phyloP scores from a whole-genome alignment of 2,113 vertebrate species.

The Monopterus albus region DNA sequence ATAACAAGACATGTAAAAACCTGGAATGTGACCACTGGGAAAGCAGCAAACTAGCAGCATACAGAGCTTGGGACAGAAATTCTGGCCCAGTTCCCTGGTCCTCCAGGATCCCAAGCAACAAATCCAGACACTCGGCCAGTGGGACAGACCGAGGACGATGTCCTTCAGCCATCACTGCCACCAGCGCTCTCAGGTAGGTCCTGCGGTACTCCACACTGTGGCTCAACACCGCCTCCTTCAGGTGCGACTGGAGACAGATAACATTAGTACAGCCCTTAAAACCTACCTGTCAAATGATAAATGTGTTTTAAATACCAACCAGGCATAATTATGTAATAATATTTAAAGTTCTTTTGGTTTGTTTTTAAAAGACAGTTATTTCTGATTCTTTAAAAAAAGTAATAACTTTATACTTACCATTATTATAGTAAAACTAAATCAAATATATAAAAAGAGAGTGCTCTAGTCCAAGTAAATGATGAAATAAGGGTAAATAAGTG shows the following conservation, averaged over 20 bases:
- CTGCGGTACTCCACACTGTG: conserved; percentile 78
- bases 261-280: neutral
- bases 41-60: conserved; percentile 83
- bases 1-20: conserved; percentile 14
- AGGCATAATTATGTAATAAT: too few relatives aligned
- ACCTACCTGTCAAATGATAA: neutral
- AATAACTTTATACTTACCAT: neutral
- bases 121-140: conserved; percentile 74
- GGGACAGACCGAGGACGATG: too few relatives aligned
- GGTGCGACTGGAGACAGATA: conserved; percentile 77
- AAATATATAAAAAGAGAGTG: neutral
- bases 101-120: conserved; percentile 82
- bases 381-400: neutral
- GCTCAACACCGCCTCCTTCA: conserved; percentile 73
- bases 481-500: neutral
- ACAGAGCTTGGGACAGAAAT: conserved; percentile 78
- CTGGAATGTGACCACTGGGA: conserved; percentile 53
- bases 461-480: neutral
- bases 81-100: conserved; percentile 79
- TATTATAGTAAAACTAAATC: neutral
- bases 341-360: too few relatives aligned
- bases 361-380: too few relatives aligned
- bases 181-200: conserved; percentile 83
- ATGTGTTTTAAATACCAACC: neutral
- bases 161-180: conserved; percentile 60